phyloP scores from a whole-genome alignment of 2,113 vertebrate genomes.

The Microcebus ravelobensis region DNA sequence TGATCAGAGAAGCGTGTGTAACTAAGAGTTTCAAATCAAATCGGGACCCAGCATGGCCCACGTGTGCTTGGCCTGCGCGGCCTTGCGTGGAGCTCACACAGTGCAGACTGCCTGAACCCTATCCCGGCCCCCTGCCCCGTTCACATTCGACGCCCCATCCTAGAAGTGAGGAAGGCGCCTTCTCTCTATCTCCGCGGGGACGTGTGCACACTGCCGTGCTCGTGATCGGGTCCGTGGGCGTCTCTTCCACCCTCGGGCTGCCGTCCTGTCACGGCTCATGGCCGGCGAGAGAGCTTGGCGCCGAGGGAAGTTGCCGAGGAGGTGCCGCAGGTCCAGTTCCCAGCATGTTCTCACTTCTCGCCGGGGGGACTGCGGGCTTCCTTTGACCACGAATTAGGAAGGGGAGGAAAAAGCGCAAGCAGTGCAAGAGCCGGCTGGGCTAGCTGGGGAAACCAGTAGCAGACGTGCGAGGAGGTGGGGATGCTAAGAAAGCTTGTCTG shows the following conservation, averaged over 20 bases:
- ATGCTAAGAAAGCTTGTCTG: background rate
- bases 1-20: background rate
- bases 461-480: background rate
- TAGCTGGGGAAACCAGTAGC: background rate
- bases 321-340: accelerated
- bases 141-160: background rate
- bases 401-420: background rate
- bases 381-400: background rate
- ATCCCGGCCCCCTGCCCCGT: background rate
- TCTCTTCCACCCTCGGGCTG: background rate
- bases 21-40: constrained; percentile 53
- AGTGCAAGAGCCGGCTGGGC: background rate
- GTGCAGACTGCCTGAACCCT: constrained; percentile 5
- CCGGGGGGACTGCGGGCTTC: background rate
- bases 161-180: background rate
- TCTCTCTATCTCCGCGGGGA: background rate
- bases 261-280: background rate
- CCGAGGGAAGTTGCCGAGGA: background rate
- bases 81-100: background rate
- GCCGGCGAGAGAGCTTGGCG: background rate
- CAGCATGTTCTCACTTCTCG: background rate
- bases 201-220: background rate
- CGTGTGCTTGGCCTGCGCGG: background rate
- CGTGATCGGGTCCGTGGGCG: background rate
- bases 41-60: background rate